These are phyloP conservation scores for Lordiphosa collinella DNA, from an alignment of 1,140 invertebrate species.

Conservation along the genomic window DNA sequence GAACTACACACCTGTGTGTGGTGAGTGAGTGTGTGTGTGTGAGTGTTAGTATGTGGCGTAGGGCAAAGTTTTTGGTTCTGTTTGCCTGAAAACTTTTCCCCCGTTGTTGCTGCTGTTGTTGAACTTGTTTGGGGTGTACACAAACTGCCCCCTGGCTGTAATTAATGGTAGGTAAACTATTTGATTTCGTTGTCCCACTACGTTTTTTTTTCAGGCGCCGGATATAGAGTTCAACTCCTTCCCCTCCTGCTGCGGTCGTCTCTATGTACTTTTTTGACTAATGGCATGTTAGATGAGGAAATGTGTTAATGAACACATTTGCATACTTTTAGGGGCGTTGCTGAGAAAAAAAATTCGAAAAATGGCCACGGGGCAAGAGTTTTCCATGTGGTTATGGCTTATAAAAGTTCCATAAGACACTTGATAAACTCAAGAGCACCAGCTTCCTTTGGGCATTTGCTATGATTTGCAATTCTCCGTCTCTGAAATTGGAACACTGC, in stretches of 20 bases:
- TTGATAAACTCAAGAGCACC: neutral
- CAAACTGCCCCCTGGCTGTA: conserved; percentile 49
- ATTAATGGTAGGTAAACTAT: conserved; percentile 61
- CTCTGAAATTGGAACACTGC: neutral
- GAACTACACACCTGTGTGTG: conserved; percentile 12
- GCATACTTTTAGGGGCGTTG: conserved; percentile 31
- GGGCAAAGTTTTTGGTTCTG: conserved; percentile 41
- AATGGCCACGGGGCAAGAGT: conserved; percentile 14
- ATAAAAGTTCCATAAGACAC: neutral
- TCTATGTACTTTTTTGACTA: conserved; percentile 35
- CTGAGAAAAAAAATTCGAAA: conserved; percentile 29
- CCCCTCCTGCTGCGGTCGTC: neutral
- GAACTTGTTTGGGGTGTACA: conserved; percentile 18
- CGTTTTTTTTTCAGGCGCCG: conserved; percentile 26
- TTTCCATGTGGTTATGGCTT: conserved; percentile 3
- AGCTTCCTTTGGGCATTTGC: neutral
- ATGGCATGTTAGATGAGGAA: conserved; percentile 53
- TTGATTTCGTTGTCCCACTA: conserved; percentile 46
- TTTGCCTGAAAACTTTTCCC: conserved; percentile 17
- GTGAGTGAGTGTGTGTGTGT: neutral
- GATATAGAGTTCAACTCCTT: conserved; percentile 8
- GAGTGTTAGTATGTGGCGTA: conserved; percentile 5
- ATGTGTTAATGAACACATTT: conserved; percentile 58
- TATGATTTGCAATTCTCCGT: conserved; percentile 8
- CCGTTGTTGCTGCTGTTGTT: neutral